phyloP scores from a whole-genome alignment of 2,113 vertebrate genomes.

The Eptesicus fuscus region DNA sequence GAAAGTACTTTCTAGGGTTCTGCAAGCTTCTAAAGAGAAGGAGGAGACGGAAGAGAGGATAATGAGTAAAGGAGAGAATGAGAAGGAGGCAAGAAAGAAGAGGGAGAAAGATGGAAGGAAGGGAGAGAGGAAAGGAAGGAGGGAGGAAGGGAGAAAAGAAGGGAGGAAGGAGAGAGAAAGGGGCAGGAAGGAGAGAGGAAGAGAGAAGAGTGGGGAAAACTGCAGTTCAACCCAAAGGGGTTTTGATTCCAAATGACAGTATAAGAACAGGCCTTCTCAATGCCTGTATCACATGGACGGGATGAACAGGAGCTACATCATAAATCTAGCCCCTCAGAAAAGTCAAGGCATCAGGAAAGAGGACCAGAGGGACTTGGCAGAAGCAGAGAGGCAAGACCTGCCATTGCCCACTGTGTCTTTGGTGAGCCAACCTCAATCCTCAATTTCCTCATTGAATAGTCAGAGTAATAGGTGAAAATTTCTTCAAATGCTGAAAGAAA shows the following conservation, averaged over 20 bases:
- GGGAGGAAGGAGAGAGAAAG: neutral
- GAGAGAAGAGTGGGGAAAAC: neutral
- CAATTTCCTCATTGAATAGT: neutral
- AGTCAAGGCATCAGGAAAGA: neutral
- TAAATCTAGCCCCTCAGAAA: neutral
- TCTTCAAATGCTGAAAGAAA: neutral
- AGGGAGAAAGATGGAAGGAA: neutral
- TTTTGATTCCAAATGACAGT: neutral
- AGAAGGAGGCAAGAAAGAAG: too few species aligned
- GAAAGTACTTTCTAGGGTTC: neutral
- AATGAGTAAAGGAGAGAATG: fast-evolving
- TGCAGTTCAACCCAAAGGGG: neutral
- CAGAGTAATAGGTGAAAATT: neutral
- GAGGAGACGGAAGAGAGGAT: neutral
- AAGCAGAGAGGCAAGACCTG: neutral
- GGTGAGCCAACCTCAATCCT: neutral
- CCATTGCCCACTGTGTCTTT: neutral
- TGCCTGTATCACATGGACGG: neutral
- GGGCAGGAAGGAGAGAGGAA: too few species aligned
- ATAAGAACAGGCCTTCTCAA: neutral
- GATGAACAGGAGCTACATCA: fast-evolving
- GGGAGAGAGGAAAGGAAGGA: too few species aligned
- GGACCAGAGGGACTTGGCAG: neutral
- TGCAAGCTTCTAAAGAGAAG: neutral
- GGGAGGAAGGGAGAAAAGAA: neutral